These are phyloP conservation scores for Thalpophila matura DNA, from an alignment of 2,888 invertebrate genomes.

Conservation along the genomic window DNA sequence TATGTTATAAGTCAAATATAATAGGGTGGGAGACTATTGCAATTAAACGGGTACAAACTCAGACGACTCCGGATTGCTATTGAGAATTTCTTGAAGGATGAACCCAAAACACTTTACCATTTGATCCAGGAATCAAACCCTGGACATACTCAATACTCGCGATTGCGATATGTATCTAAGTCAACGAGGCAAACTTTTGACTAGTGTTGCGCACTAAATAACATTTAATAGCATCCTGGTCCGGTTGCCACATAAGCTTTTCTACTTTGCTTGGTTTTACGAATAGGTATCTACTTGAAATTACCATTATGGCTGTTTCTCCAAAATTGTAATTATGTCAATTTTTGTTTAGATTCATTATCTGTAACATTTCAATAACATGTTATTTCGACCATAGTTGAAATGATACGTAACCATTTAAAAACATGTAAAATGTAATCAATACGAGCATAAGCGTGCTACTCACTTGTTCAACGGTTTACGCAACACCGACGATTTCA, in stretches of 20 bases:
- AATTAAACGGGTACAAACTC: no score
- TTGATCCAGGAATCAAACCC: no score
- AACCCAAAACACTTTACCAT: no score
- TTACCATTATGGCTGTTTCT: not conserved
- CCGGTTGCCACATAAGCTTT: not conserved
- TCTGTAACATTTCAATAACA: slow-evolving; percentile 1
- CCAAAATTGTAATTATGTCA: not conserved
- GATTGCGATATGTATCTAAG: no score
- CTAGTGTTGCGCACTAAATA: slow-evolving; percentile 1
- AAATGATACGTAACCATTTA: no score
- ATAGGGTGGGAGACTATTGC: no score
- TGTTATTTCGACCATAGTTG: no score
- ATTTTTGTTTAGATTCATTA: not conserved
- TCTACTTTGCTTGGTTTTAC: not conserved
- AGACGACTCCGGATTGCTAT: no score
- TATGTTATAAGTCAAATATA: no score
- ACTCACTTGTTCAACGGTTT: slow-evolving; percentile 29
- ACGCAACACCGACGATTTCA: slow-evolving; percentile 26
- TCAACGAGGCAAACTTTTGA: no score
- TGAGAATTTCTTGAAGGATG: no score
- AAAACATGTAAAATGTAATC: not conserved
- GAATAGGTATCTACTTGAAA: not conserved
- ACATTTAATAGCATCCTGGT: not conserved
- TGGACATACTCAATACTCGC: no score
- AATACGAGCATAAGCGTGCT: not conserved